Evolutionary conservation across 1,140 invertebrate species (phyloP).

Genomic region (Temnothorax nylanderi): DNA sequence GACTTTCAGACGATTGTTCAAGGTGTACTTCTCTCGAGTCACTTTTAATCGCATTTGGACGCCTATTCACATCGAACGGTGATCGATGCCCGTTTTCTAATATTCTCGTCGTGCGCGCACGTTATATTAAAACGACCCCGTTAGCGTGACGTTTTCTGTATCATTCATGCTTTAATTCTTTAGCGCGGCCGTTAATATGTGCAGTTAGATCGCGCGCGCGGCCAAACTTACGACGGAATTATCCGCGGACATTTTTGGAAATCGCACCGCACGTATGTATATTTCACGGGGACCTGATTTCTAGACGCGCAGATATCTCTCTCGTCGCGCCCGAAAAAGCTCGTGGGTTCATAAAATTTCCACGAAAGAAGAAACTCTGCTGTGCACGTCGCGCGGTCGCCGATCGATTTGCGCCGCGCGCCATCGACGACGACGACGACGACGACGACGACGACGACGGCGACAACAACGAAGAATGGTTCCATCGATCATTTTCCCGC

Average conservation of each 20-base stretch:
- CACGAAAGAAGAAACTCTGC: constrained; percentile 65
- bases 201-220: constrained; percentile 12
- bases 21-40: background rate
- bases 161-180: constrained; percentile 54
- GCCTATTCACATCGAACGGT: background rate
- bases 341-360: constrained; percentile 71
- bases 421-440: constrained; percentile 29
- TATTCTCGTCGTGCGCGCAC: background rate
- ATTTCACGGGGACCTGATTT: constrained; percentile 58
- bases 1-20: background rate
- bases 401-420: constrained; percentile 66
- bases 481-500: constrained; percentile 72
- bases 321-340: constrained; percentile 62
- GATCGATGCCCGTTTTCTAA: background rate
- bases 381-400: constrained; percentile 46
- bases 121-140: constrained; percentile 35
- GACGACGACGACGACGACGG: background rate
- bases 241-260: constrained; percentile 58
- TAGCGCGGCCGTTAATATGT: constrained; percentile 23
- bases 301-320: constrained; percentile 48
- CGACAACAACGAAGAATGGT: constrained; percentile 60
- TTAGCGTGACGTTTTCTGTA: constrained; percentile 5
- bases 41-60: background rate
- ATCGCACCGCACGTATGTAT: constrained; percentile 41
- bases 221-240: constrained; percentile 48